Percentiles rank a stretch among this genome's conserved stretches.
Conservation (phyloP, 2,888 invertebrate genomes). For the Malthinus flaveolus region DNA sequence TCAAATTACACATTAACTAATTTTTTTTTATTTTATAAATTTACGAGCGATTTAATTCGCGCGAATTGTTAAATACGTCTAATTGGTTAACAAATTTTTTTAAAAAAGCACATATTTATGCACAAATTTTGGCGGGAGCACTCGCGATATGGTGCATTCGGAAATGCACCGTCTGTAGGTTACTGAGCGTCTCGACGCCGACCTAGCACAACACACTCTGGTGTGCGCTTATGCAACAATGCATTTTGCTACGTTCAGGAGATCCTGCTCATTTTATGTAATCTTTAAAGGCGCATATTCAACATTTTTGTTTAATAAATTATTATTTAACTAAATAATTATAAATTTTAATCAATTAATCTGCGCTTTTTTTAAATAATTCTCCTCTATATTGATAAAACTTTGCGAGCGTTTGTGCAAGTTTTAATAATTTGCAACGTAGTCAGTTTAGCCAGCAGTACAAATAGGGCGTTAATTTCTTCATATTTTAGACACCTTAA, state of each 20-base stretch:
- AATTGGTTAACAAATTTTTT: background rate
- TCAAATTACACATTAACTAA: background rate
- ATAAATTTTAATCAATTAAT: background rate
- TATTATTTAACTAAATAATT: background rate
- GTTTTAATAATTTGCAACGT: no score
- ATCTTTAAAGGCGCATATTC: conserved; percentile 7
- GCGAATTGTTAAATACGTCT: background rate
- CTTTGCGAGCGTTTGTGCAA: no score
- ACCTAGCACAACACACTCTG: conserved; percentile 56
- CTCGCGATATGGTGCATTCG: conserved; percentile 38
- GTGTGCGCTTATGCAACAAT: conserved; percentile 50
- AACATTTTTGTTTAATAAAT: background rate
- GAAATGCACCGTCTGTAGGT: conserved; percentile 46
- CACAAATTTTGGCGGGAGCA: conserved; percentile 41
- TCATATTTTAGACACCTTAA: no score
- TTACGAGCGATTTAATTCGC: background rate
- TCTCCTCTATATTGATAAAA: no score
- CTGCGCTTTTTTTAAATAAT: background rate
- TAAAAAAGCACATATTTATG: conserved; percentile 35
- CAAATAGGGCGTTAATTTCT: no score
- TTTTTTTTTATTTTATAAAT: background rate
- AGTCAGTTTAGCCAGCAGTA: no score
- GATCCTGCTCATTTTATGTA: conserved; percentile 34
- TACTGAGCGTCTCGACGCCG: conserved; percentile 51
- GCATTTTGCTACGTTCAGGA: conserved; percentile 39